These are phyloP conservation scores for Polypedilum pembai DNA, from an alignment of 1,140 invertebrate species.

Conservation along the genomic window DNA sequence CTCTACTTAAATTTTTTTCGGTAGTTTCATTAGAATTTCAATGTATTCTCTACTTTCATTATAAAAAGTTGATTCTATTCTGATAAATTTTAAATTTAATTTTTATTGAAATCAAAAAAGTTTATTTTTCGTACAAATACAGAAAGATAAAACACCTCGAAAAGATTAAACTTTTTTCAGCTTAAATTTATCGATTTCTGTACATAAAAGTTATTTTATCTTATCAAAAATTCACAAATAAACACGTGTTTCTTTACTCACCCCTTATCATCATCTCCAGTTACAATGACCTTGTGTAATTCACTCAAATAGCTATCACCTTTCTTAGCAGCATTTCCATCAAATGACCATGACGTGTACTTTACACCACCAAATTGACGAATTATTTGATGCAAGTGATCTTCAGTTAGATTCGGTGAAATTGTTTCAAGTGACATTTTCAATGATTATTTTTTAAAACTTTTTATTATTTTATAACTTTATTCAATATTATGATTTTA, in stretches of 20 bases:
- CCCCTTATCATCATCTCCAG: slow-evolving; percentile 42
- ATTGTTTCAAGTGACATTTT: slow-evolving; percentile 36
- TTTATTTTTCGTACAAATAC: no score
- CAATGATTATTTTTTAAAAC: no score
- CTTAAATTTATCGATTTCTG: slow-evolving; percentile 21
- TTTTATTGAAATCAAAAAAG: no score
- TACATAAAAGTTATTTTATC: slow-evolving; percentile 4
- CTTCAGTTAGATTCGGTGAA: slow-evolving; percentile 44
- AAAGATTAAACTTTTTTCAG: not conserved
- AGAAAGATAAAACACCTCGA: not conserved
- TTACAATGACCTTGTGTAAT: slow-evolving; percentile 50
- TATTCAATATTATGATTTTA: no score
- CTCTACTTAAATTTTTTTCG: no score
- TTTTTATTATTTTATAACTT: no score
- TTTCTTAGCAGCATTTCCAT: slow-evolving; percentile 45
- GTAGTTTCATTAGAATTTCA: no score
- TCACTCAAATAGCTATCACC: slow-evolving; percentile 60
- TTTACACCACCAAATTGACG: slow-evolving; percentile 40
- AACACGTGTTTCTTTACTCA: slow-evolving; percentile 32
- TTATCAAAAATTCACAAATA: not conserved
- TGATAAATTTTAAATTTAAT: no score
- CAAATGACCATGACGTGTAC: slow-evolving; percentile 45
- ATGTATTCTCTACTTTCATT: no score
- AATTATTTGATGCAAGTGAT: slow-evolving; percentile 44
- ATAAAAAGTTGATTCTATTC: no score